These are phyloP conservation scores for Petroica traversi DNA, from an alignment of 2,113 vertebrate species.

Conservation along the genomic window DNA sequence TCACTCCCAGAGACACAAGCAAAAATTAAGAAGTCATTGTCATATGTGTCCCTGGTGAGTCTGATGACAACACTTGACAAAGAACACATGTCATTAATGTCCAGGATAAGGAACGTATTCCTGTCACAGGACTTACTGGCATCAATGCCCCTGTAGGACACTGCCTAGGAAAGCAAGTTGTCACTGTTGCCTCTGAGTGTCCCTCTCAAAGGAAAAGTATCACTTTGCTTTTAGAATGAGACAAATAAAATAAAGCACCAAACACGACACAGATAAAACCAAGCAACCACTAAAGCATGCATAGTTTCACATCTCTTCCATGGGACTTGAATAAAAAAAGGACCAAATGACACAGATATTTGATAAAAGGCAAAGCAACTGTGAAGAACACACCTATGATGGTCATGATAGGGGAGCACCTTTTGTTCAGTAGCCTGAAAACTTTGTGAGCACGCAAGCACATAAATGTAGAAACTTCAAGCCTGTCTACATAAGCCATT, in stretches of 20 bases:
- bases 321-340: background rate
- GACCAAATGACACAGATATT: background rate
- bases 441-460: background rate
- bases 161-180: slow-evolving; percentile 46
- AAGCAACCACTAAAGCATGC: background rate
- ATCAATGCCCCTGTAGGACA: slow-evolving; percentile 18
- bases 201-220: slow-evolving; percentile 41
- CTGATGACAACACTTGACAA: slow-evolving; percentile 30
- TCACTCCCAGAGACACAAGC: background rate
- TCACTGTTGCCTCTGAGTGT: slow-evolving; percentile 21
- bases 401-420: background rate
- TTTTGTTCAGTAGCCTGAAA: background rate
- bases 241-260: slow-evolving; percentile 53
- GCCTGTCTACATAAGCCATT: background rate
- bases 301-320: background rate
- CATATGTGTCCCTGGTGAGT: background rate
- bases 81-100: background rate
- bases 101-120: slow-evolving; percentile 12
- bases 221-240: slow-evolving; percentile 29
- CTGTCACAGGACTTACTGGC: background rate
- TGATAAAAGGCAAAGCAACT: background rate
- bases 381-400: background rate
- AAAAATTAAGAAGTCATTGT: slow-evolving; percentile 46
- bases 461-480: background rate
- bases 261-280: background rate